Evolutionary conservation across 2,888 invertebrate genomes (phyloP), one percentile per base, ranked within the genome.

Genomic region (Norana najaformis): DNA sequence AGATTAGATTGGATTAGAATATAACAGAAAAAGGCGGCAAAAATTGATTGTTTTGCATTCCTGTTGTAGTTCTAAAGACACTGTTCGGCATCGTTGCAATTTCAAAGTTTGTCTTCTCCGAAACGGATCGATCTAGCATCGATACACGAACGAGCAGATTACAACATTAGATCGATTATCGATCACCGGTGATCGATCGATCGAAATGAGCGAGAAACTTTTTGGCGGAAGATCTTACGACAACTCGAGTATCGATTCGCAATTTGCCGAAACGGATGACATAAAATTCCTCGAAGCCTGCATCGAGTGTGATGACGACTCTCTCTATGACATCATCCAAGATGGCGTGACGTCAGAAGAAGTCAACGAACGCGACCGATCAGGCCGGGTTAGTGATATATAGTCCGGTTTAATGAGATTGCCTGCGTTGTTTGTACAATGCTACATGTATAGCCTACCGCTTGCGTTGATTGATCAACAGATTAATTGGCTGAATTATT

Each of bases 281-380:
- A 94, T 85, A 39, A 93, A 93, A 16, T 93, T 94, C 88, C 91
- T 94, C 53, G 94, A 94, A 90, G 94, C 94, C 20, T 93, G 93
- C 88, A 92, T 93, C 90, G 94, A 94, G 88, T 92, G 93, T 13
- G 94, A 94, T 91, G 92, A 93, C 39, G 94, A 94, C 90, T 93
- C 94, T 14, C 92, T 94, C 39, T 94, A 94, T 85, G 92, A 93
- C 90, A 93, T 94, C 47, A 92, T 94, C 35, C 94, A 94, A 83
- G 94, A 94, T 89, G 93, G 93, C 34, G 93, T 93, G 23, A 93
- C 94, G 1, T 93, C 92, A 83, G 94, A 94, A 85, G 93, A 94
- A 91, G 92, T 94, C 47, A 94, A 94, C 91, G 94, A 94, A 89
- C 91, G 93, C 85, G 94, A 94, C 89, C 92, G 93, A 89, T 93